phyloP scores from a whole-genome alignment of 2,797 vertebrate genomes.

The Myripristis jacobus region DNA sequence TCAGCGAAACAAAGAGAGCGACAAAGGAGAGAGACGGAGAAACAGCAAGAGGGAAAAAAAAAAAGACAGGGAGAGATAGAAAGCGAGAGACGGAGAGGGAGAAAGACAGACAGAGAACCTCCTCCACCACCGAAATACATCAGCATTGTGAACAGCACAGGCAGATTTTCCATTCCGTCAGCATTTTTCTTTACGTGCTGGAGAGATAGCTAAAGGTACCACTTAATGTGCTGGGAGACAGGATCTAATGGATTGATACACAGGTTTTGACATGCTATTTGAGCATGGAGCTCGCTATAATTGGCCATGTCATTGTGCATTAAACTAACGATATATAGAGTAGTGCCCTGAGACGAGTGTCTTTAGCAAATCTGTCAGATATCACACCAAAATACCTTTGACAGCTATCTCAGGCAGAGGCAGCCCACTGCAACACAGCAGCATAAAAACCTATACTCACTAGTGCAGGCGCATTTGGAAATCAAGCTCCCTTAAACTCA shows the following conservation, averaged over 20 bases:
- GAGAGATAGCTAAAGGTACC: conserved; percentile 87
- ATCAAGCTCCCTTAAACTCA: conserved; percentile 62
- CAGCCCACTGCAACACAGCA: conserved; percentile 79
- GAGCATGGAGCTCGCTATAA: conserved; percentile 93
- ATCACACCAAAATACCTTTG: conserved; percentile 88
- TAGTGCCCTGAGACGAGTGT: conserved; percentile 91
- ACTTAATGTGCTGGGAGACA: conserved; percentile 89
- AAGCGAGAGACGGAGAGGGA: conserved; percentile 38
- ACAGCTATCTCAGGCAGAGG: conserved; percentile 83
- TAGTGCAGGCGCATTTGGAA: conserved; percentile 63
- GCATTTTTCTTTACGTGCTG: conserved; percentile 80
- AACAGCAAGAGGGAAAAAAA: conserved; percentile 50
- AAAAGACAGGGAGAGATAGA: conserved; percentile 40
- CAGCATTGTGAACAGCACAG: conserved; percentile 72
- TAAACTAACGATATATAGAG: conserved; percentile 93
- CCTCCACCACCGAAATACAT: conserved; percentile 71
- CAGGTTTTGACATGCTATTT: conserved; percentile 96
- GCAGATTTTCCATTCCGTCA: conserved; percentile 85
- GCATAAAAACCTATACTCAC: conserved; percentile 63
- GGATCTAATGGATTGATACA: conserved; percentile 93
- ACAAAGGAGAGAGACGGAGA: conserved; percentile 15
- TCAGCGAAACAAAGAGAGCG: conserved; percentile 55
- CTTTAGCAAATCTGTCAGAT: conserved; percentile 92
- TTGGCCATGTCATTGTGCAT: conserved; percentile 94
- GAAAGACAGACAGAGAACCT: conserved; percentile 50